Evolutionary conservation across 1,140 invertebrate genomes (phyloP), one percentile per base, ranked within the genome.

Genomic region (Zaprionus nigranus): DNA sequence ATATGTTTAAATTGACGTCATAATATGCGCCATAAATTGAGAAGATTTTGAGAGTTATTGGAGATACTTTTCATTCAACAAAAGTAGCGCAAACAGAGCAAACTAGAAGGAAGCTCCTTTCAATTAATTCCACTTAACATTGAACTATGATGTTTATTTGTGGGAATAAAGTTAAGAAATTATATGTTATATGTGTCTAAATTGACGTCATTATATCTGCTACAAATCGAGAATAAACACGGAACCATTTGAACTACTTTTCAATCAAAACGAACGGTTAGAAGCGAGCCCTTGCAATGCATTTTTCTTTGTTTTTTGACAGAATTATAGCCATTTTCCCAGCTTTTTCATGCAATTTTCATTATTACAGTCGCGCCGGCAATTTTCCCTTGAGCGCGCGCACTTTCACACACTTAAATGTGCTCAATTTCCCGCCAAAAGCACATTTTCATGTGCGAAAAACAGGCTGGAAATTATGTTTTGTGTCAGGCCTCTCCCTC

Each of bases 401-500:
- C 38, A 15, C 38, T 15, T 15, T 9, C 11, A 24, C 20, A 43
- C 64, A 61, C 49, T 62, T 75, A 75, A 69, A 28, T 75, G 58
- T 49, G 59, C 40, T 51, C 66, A 67, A 79, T 82, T 86, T 82
- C 65, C 67, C 76, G 40, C 40, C 40, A 46, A 46, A 43, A 72
- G 57, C 80, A 62, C 28, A 79, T 82, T 87, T 86, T 86, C 79
- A 79, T 77, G 65, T 57, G 76, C 79, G 56, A 66, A 69, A 84
- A 82, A 87, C 77, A 68, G 26, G n/a, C 60, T 40, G 79, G 72
- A 88, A 87, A 81, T 83, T 88, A 88, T 83, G 77, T 59, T 59
- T 59, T 63, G 59, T 61, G 58, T 74, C 75, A 58, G 74, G 72
- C 59, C 38, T 46, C n/a, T 46, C 40, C 17, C 40, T 43, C 20